A percentile compares a stretch with the other conserved stretches of the same genome.
phyloP scores from a whole-genome alignment of 2,113 vertebrate species.

The Vidua macroura region DNA sequence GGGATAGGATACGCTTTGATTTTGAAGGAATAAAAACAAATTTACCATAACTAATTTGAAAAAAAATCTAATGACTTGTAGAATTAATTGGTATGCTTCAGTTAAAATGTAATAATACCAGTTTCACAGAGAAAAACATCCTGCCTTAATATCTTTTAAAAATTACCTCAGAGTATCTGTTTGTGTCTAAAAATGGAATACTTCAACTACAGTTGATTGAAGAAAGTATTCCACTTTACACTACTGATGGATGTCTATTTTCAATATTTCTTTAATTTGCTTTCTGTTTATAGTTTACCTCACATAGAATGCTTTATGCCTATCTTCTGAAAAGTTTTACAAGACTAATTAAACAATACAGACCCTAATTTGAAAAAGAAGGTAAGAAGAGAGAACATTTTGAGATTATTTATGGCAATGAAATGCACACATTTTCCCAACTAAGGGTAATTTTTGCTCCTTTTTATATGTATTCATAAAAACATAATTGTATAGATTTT shows the following conservation, averaged over 20 bases:
- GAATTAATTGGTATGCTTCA: background rate
- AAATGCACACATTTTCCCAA: background rate
- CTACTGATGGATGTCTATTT: background rate
- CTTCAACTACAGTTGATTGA: background rate
- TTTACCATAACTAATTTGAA: constrained; percentile 3
- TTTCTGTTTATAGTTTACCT: background rate
- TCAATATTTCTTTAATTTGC: background rate
- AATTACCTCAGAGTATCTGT: background rate
- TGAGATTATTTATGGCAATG: background rate
- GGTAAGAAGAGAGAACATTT: background rate
- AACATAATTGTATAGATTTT: background rate
- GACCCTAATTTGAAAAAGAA: background rate
- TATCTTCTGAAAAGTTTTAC: background rate
- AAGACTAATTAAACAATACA: background rate
- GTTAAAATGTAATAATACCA: background rate
- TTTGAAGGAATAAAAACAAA: background rate
- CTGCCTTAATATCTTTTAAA: background rate
- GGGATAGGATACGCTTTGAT: background rate
- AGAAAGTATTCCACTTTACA: background rate
- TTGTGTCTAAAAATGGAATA: background rate
- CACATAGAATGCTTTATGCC: background rate
- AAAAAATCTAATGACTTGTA: background rate
- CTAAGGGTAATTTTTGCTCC: background rate
- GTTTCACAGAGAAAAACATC: background rate
- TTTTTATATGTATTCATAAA: background rate